Conservation (phyloP, 2,888 invertebrate genomes). For the Drosophila silvestris region DNA sequence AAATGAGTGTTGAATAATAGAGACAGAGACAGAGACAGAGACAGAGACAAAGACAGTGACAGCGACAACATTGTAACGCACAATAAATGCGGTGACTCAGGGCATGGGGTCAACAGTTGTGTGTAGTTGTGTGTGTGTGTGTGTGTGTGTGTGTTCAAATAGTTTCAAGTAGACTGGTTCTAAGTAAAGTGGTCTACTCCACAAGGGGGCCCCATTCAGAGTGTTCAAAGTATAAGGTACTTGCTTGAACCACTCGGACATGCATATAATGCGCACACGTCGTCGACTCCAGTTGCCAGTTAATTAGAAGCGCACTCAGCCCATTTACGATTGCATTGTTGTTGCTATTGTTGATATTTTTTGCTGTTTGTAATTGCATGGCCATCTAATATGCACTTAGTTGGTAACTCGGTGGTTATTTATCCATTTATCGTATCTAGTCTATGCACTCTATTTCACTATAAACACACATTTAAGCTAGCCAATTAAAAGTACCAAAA, state of each 20-base stretch:
- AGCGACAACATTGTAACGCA: constrained; percentile 18
- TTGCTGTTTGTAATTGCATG: constrained; percentile 44
- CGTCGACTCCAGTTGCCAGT: constrained; percentile 29
- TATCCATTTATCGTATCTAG: constrained; percentile 39
- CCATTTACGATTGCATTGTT: constrained; percentile 24
- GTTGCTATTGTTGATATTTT: constrained; percentile 1
- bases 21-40: constrained; percentile 11
- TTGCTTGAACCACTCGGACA: constrained; percentile 5
- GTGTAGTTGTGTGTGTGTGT: not conserved
- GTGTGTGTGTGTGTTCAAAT: not conserved
- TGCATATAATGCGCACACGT: constrained; percentile 28
- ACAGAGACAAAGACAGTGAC: not conserved
- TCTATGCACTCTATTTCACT: constrained; percentile 8
- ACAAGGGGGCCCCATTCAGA: constrained; percentile 7
- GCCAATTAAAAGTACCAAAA: not conserved
- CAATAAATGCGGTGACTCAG: constrained; percentile 4
- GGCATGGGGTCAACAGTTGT: constrained; percentile 12
- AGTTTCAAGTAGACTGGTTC: constrained; percentile 6
- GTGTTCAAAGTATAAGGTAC: constrained; percentile 43
- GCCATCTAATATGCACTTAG: constrained; percentile 59
- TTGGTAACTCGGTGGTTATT: constrained; percentile 28
- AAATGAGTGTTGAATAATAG: constrained; percentile 66
- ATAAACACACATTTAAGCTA: not conserved
- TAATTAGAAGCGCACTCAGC: constrained; percentile 60
- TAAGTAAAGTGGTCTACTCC: constrained; percentile 1